Base-by-base conservation (phyloP, 2,888 invertebrate genomes). In the Leptodirus hochenwartii region DNA sequence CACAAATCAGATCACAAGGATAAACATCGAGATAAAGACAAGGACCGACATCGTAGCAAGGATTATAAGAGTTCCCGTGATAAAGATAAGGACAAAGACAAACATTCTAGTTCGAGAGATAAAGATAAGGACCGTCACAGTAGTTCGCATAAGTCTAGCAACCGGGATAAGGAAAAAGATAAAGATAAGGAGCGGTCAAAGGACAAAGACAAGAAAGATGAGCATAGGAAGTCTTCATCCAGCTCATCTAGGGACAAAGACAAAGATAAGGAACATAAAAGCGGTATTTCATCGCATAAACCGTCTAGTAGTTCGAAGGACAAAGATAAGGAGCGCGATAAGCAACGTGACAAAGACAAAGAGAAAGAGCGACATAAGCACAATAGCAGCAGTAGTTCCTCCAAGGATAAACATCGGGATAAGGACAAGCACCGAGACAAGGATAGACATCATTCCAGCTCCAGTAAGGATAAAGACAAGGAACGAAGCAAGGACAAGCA, bases 11-110 rank as follows among this genome's bases (percentile, higher is more conserved):
- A 66, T 22, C 62, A 65, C 39, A 71, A 68, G 46, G 73, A 73
- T 45, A 72, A 71, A 46, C 68, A 75, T 47, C 64, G 69, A 37
- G 71, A 73, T 44, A 72, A 69, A 40, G 65, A 67, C 38, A 66
- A 65, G 48, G 64, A 64, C 47, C 63, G 59, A 15, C 39, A 49
- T 30, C 62, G 62, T 52, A 47, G 55, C 56, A 67, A 56, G 39
- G 69, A 68, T 46, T 69, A 71, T 51, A 71, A 72, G 51, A 72
- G 71, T 16, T 69, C 70, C 13, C 47, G 49, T 27, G 50, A 56
- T 26, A 58, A 53, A 39, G 54, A 57, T 20, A 52, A 47, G 41
- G 59, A 64, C 39, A 34, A 43, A 41, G 36, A 43, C 17, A 37
- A 50, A 43, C 23, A 32, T 26, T 26, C 27, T n/a, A 28, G 28